A percentile compares a stretch with the other conserved stretches of the same genome.
phyloP scores from a whole-genome alignment of 1,140 invertebrate species.

The Sipha flava region DNA sequence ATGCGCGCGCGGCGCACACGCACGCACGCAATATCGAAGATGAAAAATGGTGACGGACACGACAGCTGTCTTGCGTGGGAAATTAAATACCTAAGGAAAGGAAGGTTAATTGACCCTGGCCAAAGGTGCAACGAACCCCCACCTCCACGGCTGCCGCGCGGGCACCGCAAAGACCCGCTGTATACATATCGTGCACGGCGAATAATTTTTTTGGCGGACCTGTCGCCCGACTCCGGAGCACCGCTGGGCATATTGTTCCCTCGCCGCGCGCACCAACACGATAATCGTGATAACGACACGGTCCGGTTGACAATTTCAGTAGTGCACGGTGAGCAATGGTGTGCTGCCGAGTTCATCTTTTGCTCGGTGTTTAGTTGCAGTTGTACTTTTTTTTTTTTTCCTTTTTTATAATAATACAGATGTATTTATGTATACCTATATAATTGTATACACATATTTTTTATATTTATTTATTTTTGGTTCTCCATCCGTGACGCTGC shows the following conservation, averaged over 20 bases:
- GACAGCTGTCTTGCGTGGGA: constrained; percentile 33
- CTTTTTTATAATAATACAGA: constrained; percentile 1
- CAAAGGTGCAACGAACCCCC: constrained; percentile 29
- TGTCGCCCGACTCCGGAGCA: neutral
- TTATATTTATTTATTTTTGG: constrained; percentile 24
- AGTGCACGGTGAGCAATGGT: neutral
- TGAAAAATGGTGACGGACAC: constrained; percentile 31
- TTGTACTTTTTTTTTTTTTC: constrained; percentile 7
- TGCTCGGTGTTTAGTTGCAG: constrained; percentile 9
- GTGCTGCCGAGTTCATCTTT: constrained; percentile 2
- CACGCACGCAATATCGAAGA: constrained; percentile 20
- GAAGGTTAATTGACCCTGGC: constrained; percentile 30
- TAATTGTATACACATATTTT: neutral
- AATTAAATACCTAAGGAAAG: constrained; percentile 30
- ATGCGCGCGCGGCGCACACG: neutral
- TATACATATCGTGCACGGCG: no score
- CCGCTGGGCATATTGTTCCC: constrained; percentile 1
- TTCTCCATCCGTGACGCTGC: constrained; percentile 24
- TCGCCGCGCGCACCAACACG: neutral
- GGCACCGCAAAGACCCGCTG: no score
- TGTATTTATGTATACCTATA: neutral
- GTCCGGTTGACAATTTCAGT: constrained; percentile 28
- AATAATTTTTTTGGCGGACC: constrained; percentile 16
- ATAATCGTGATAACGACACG: constrained; percentile 6
- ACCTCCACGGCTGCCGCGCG: neutral